Percentiles rank a stretch among this genome's conserved stretches.
Conservation (phyloP, 2,797 vertebrate species). For the Triplophysa yarkandensis region DNA sequence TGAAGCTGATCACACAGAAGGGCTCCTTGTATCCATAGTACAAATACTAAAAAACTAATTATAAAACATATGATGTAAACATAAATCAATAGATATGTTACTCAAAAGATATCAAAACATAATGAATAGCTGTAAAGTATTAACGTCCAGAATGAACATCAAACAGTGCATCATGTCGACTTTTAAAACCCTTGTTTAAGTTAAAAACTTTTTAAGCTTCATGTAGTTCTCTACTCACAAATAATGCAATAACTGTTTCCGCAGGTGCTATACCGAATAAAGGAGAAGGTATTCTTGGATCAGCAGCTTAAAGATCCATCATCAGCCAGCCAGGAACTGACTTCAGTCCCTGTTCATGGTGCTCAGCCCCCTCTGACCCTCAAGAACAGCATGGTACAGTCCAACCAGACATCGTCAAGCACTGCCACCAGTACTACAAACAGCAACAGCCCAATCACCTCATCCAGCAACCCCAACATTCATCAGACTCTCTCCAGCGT, state of each 20-base stretch:
- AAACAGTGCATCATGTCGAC: no score
- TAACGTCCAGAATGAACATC: no score
- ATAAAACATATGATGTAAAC: no score
- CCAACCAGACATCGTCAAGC: slow-evolving; percentile 75
- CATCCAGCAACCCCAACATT: slow-evolving; percentile 51
- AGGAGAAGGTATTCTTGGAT: slow-evolving; percentile 86
- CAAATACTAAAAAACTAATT: background rate
- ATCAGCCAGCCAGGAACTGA: slow-evolving; percentile 77
- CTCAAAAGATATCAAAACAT: no score
- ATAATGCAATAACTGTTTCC: no score
- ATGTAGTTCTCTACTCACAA: no score
- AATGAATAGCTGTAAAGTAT: no score
- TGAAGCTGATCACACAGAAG: slow-evolving; percentile 18
- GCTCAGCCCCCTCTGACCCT: slow-evolving; percentile 72
- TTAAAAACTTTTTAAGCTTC: no score
- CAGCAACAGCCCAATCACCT: slow-evolving; percentile 63
- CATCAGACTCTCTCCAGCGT: slow-evolving; percentile 64
- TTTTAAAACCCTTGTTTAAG: no score
- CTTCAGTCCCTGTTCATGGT: slow-evolving; percentile 71
- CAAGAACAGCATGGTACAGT: slow-evolving; percentile 88
- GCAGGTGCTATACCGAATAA: slow-evolving; percentile 90
- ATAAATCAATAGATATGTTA: no score
- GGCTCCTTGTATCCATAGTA: background rate
- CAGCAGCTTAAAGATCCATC: slow-evolving; percentile 83
- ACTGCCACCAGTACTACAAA: slow-evolving; percentile 60